Conservation (phyloP, 2,113 vertebrate genomes). For the Anguilla japonica region DNA sequence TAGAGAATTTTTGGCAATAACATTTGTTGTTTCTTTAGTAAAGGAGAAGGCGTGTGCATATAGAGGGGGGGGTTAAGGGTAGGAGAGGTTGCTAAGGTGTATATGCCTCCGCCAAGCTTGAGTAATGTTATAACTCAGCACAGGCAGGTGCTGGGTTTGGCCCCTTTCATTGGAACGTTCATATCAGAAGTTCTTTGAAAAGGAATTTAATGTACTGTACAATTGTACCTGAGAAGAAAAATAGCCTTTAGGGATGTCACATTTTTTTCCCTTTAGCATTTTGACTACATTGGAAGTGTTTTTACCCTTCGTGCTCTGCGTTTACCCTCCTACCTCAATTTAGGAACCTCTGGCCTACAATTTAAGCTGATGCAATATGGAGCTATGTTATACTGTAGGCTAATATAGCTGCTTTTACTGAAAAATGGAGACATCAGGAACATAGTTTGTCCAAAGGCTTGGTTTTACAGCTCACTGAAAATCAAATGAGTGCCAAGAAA, state of each 20-base stretch:
- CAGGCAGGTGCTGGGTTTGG: conserved; percentile 75
- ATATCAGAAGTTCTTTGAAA: conserved; percentile 74
- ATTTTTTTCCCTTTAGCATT: conserved; percentile 48
- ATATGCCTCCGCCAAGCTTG: conserved; percentile 70
- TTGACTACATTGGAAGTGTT: conserved; percentile 53
- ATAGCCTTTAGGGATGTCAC: conserved; percentile 55
- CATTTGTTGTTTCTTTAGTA: not conserved
- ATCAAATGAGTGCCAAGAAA: too few species aligned
- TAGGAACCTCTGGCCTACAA: too few species aligned
- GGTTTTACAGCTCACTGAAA: too few species aligned
- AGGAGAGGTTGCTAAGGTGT: conserved; percentile 43
- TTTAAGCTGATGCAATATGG: too few species aligned
- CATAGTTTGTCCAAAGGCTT: too few species aligned
- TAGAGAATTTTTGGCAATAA: conserved; percentile 2
- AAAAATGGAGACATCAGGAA: not conserved
- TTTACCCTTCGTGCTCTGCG: not conserved
- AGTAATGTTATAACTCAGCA: conserved; percentile 74
- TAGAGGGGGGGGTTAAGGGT: not conserved
- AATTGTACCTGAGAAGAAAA: conserved; percentile 65
- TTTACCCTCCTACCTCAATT: not conserved
- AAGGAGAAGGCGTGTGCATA: not conserved
- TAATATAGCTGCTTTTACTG: not conserved
- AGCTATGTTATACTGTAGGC: too few species aligned
- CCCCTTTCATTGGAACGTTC: conserved; percentile 68
- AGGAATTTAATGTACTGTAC: conserved; percentile 72